Evolutionary conservation across 1,140 invertebrate species (phyloP).

Genomic region (Zaprionus inermis): DNA sequence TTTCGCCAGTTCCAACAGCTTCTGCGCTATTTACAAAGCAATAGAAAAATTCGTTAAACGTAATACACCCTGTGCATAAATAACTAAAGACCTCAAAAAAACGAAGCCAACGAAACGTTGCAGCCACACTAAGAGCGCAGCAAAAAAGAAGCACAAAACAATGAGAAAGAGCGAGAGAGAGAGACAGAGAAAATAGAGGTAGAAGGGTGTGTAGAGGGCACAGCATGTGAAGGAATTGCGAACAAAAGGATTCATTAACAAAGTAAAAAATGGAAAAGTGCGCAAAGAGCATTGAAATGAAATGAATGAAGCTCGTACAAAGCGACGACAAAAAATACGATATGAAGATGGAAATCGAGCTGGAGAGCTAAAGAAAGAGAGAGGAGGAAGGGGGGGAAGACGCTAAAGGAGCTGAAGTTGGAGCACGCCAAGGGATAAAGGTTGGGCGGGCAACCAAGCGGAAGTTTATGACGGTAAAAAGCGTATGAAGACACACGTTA

Average conservation of each 20-base stretch:
- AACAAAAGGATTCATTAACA: conserved; percentile 81
- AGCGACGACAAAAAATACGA: conserved; percentile 24
- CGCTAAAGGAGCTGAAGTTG: background rate
- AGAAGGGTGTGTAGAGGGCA: background rate
- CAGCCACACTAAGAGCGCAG: conserved; percentile 12
- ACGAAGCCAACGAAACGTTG: conserved; percentile 1
- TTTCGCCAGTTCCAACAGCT: background rate
- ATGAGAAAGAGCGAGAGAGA: conserved; percentile 8
- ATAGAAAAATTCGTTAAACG: conserved; percentile 10
- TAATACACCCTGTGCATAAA: conserved; percentile 9
- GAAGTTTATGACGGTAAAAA: conserved; percentile 68
- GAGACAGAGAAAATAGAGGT: conserved; percentile 10
- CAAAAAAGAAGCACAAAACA: conserved; percentile 9
- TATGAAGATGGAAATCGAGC: conserved; percentile 13
- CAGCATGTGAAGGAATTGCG: conserved; percentile 63
- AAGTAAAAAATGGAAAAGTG: conserved; percentile 74
- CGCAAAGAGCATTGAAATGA: conserved; percentile 51
- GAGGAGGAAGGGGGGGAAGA: background rate
- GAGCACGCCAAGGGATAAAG: background rate
- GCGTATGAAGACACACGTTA: conserved; percentile 47
- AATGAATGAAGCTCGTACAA: conserved; percentile 22
- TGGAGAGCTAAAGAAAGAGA: background rate
- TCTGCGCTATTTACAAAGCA: conserved; percentile 5
- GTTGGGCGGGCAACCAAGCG: conserved; percentile 50
- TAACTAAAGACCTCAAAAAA: conserved; percentile 6